Evolutionary conservation across 2,797 vertebrate genomes (phyloP), one percentile per base, ranked within the genome.

Genomic region (Aeoliscus strigatus): DNA sequence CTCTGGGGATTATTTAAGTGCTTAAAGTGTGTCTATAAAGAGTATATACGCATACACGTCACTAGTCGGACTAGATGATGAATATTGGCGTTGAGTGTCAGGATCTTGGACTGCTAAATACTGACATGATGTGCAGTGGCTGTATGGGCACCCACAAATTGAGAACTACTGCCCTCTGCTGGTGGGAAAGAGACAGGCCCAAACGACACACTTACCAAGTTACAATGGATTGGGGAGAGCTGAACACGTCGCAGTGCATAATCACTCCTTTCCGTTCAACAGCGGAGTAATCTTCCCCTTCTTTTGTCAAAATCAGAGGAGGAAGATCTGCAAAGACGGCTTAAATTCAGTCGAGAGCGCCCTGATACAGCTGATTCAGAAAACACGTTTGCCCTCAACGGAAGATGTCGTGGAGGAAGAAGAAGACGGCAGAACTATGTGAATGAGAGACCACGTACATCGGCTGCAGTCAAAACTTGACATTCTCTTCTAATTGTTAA

Each of bases 161-260:
- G 63, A 76, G 38, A 44, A 73, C 52, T 86, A 70, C 79, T 85
- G 84, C 83, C 45, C 80, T 70, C 86, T 87, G 50, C 70, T 87
- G 85, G 83, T 29, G 33, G 26, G 4, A 5, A 8, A 7, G n/a
- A 44, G 46, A 38, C 13, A 23, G 16, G 6, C 18, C n/a, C 17
- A 41, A 14, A 27, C 4, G 4, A 17, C 15, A 10, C 9, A 38
- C 67, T 89, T 75, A 97, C 96, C 96, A 99, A 46, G 66, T 83
- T 57, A 97, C 74, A 0, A 71, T 65, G 8, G 94, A 88, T 9
- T 72, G 70, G 12, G 95, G 96, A 0, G 92, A 95, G 53, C 94
- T 93, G 75, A 99, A 99, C 53, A 91, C 89, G 2, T 87, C 73
- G 34, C 95, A 99, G 61, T 90, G 83, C 67, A 98, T 84, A 64